Percentiles rank a stretch among this genome's conserved stretches.
These are phyloP conservation scores for Parthenolecanium corni DNA, from an alignment of 2,888 invertebrate genomes.

Conservation along the genomic window DNA sequence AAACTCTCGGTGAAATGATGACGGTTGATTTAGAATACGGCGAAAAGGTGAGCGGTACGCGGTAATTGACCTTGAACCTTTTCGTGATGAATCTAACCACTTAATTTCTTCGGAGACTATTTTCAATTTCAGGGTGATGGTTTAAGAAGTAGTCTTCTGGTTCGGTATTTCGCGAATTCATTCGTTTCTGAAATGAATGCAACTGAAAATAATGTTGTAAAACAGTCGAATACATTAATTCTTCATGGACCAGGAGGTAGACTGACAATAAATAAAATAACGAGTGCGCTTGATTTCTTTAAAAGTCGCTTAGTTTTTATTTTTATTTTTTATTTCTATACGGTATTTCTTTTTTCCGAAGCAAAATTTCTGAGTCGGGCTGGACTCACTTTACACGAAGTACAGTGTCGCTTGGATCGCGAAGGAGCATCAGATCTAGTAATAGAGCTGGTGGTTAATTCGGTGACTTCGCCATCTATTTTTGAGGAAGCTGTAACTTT, in stretches of 20 bases:
- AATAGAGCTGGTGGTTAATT: constrained; percentile 90
- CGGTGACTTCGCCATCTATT: constrained; percentile 77
- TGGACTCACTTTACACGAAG: constrained; percentile 78
- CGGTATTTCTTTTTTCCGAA: constrained; percentile 37
- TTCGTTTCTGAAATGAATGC: constrained; percentile 36
- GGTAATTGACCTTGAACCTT: too few relatives aligned
- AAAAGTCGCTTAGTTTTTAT: neutral
- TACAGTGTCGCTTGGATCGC: constrained; percentile 87
- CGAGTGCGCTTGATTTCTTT: neutral
- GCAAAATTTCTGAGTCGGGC: constrained; percentile 76
- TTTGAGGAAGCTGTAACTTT: constrained; percentile 90
- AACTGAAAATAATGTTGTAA: constrained; percentile 41
- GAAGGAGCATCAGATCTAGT: constrained; percentile 96
- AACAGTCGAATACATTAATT: constrained; percentile 44
- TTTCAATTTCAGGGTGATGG: constrained; percentile 53
- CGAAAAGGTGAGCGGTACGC: constrained; percentile 67
- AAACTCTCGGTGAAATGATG: constrained; percentile 96
- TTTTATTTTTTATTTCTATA: neutral
- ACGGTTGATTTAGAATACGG: constrained; percentile 88
- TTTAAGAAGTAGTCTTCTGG: constrained; percentile 57
- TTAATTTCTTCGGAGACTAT: neutral
- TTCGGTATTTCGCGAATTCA: constrained; percentile 65
- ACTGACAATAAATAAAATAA: too few relatives aligned
- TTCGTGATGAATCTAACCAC: neutral
- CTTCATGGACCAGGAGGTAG: constrained; percentile 77